Evolutionary conservation across 2,113 vertebrate genomes (phyloP), one percentile per base, ranked within the genome.

Genomic region (Meleagris gallopavo): DNA sequence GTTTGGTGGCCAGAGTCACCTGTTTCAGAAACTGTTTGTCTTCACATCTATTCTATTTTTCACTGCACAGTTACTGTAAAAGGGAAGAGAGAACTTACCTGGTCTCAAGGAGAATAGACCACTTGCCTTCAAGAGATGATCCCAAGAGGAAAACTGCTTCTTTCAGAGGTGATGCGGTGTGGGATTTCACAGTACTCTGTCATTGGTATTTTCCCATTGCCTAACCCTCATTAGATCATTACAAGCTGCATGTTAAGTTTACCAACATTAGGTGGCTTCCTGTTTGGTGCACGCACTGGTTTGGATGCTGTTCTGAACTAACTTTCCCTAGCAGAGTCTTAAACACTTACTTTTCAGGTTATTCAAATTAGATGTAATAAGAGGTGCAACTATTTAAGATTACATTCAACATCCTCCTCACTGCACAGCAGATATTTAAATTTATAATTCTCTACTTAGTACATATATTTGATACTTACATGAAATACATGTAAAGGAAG

Each of bases 331-430:
- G 85, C 64, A 72, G 65, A 62, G 55, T 48, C 91, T 69, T 25
- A 88, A 74, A 89, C 13, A 16, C 79, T 87, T 21, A 77, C 76
- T 89, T 67, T 77, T 88, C 85, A 73, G 75, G 82, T 92, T 95
- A 94, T 85, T 89, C 78, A 94, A 89, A 92, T 72, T 30, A 79
- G 32, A 64, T 40, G 57, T 94, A 91, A 72, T 54, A 79, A 75
- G 55, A 86, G 18, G 58, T 12, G 9, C 2, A 88, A 72, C 34
- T 62, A 13, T 11, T 88, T 83, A 69, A 93, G 52, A 40, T 93
- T 77, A 71, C 58, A 58, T 64, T 88, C 41, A 74, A 13, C 13
- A 88, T 66, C 57, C 7, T 6, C 25, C 77, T 80, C 27, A 11
- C 21, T 57, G 48, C 27, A 72, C 20, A 50, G 24, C 45, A 87